Percentiles rank a stretch among this genome's conserved stretches.
These are phyloP conservation scores for Palythoa grandis DNA, from an alignment of 92 coral and sea anemone species.

Conservation along the genomic window DNA sequence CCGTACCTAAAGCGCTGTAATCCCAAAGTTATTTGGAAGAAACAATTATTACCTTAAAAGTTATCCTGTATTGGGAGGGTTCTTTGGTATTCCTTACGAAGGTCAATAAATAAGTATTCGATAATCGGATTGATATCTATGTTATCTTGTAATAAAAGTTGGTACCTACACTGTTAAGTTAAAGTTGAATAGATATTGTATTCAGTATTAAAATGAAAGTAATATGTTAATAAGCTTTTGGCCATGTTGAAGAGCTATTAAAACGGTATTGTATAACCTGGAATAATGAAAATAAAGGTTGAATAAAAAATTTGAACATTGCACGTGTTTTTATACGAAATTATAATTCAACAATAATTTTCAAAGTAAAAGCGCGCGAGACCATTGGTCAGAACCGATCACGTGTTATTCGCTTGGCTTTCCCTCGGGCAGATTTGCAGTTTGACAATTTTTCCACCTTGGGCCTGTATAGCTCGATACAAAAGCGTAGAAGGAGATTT, in stretches of 20 bases:
- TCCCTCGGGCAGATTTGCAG: too few species aligned
- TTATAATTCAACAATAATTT: too few species aligned
- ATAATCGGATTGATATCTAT: background rate
- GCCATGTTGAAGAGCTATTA: background rate
- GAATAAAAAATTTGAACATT: too few species aligned
- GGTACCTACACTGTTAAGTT: background rate
- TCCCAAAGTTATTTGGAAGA: background rate
- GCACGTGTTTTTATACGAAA: too few species aligned
- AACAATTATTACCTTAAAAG: background rate
- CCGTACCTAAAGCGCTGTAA: background rate
- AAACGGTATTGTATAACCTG: background rate
- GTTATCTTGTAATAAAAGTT: background rate
- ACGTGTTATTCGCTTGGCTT: too few species aligned
- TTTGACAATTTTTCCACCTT: too few species aligned
- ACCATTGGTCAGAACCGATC: too few species aligned
- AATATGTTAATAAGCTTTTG: background rate
- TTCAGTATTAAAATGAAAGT: background rate
- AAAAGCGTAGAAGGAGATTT: too few species aligned
- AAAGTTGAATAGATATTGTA: background rate
- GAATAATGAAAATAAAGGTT: background rate
- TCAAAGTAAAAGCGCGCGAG: too few species aligned
- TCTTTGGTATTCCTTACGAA: background rate
- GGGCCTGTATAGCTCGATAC: too few species aligned
- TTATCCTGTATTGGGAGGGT: background rate
- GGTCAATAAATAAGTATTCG: background rate